phyloP scores from a whole-genome alignment of 2,113 vertebrate species.

The Ariopsis seemanni region DNA sequence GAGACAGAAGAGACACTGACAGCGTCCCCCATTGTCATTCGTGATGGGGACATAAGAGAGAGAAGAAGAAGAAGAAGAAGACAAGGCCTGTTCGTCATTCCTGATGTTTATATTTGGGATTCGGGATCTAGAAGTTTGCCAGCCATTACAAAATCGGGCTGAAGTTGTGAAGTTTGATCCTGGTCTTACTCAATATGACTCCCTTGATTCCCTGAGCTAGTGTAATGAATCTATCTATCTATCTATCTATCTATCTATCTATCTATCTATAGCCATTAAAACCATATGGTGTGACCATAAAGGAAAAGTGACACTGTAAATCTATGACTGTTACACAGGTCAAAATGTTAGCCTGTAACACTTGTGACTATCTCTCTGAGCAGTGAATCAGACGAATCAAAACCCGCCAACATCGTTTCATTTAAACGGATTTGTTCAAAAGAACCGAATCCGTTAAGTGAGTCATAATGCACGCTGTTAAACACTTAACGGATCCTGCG shows the following conservation, averaged over 20 bases:
- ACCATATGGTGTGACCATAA: background rate
- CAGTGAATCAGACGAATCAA: background rate
- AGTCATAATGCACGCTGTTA: background rate
- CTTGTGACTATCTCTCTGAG: background rate
- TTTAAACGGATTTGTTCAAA: no score
- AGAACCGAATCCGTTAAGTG: background rate
- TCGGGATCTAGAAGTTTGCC: no score
- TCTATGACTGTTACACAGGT: background rate
- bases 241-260: background rate
- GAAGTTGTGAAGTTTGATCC: no score
- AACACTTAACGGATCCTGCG: constrained; percentile 48
- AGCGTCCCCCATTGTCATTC: no score
- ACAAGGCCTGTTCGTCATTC: no score
- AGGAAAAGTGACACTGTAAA: background rate
- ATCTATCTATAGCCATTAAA: background rate
- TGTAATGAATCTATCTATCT: background rate
- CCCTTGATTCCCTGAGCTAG: no score
- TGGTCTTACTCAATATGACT: no score
- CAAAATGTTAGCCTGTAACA: background rate
- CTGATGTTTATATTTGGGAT: no score
- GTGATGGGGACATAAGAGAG: no score
- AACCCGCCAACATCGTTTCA: background rate
- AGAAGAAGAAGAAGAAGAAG: no score
- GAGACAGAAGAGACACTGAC: no score
- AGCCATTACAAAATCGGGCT: no score